Evolutionary conservation across 2,888 invertebrate genomes (phyloP), one percentile per base, ranked within the genome.

Genomic region (Torymus texanus): DNA sequence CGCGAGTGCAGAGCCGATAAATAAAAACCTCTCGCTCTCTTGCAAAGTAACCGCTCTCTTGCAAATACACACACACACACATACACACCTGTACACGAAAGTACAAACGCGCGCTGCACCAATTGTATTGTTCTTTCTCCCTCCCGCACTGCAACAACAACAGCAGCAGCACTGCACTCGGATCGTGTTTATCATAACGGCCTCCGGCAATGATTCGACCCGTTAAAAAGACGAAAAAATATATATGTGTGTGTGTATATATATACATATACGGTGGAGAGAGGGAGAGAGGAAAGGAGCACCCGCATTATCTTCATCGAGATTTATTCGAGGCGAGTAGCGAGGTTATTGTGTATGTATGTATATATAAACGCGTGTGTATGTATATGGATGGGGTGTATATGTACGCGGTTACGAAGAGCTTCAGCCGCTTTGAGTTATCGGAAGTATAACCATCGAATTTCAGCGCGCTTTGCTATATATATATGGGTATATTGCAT

Each of bases 81-180:
- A 41, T 41, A 41, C 8, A 41, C 8, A 41, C 8, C 5, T 8
- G 8, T 41, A 41, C 41, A 41, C 41, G 8, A 8, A 41, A 8
- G 8, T 8, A 8, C 10, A 67, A 70, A 13, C 21, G 50, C 51
- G n/a, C n/a, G 13, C 50, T 18, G 61, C 58, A 18, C 58, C 77
- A 80, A 80, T 80, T 78, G 80, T 53, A 80, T 80, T 80, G 80
- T 80, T 78, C 80, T 70, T 5, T 5, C 29, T 41, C 41, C 41
- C 41, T 41, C 41, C 41, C 41, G 41, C 41, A 8, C 41, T 41
- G 41, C 41, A 41, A 21, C 21, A 21, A 8, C 41, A 41, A 21
- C 21, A 21, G 21, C 21, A 21, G 21, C 21, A 21, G 21, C 21
- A 21, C 2, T 21, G 21, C 59, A 59, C 18, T 21, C 55, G 24